A percentile compares a stretch with the other conserved stretches of the same genome.
These are phyloP conservation scores for Noctuana brunneofusca DNA, from an alignment of 2,888 invertebrate species.

Conservation along the genomic window DNA sequence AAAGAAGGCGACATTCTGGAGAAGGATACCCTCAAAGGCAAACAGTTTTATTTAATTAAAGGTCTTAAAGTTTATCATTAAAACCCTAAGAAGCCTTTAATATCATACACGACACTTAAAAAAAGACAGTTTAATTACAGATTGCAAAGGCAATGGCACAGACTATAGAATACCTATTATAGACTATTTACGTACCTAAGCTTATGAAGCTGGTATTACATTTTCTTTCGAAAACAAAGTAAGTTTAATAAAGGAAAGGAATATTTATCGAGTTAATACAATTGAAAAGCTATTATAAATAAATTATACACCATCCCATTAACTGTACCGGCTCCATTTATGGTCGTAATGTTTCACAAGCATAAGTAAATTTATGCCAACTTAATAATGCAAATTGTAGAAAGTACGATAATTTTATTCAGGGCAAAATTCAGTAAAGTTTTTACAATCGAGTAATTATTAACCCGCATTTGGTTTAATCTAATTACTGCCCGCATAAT, in stretches of 20 bases:
- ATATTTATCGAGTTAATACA: conserved; percentile 1
- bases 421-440: conserved; percentile 54
- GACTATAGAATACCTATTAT: too few species aligned
- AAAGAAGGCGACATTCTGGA: neutral
- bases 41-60: too few species aligned
- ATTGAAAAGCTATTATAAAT: conserved; percentile 2
- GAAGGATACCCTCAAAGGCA: neutral
- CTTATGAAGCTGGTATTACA: too few species aligned
- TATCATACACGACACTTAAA: too few species aligned
- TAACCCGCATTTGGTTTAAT: conserved; percentile 79
- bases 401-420: conserved; percentile 49
- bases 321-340: conserved; percentile 10
- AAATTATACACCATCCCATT: conserved; percentile 2
- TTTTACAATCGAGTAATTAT: conserved; percentile 55
- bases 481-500: conserved; percentile 79
- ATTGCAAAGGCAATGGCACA: too few species aligned
- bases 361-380: conserved; percentile 28
- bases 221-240: neutral
- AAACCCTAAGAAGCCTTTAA: too few species aligned
- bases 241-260: neutral
- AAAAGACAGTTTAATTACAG: too few species aligned
- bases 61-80: too few species aligned
- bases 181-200: too few species aligned
- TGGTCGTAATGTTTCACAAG: conserved; percentile 32
- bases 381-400: conserved; percentile 39